phyloP scores from a whole-genome alignment of 2,797 vertebrate species.

The Crypturellus tataupa region DNA sequence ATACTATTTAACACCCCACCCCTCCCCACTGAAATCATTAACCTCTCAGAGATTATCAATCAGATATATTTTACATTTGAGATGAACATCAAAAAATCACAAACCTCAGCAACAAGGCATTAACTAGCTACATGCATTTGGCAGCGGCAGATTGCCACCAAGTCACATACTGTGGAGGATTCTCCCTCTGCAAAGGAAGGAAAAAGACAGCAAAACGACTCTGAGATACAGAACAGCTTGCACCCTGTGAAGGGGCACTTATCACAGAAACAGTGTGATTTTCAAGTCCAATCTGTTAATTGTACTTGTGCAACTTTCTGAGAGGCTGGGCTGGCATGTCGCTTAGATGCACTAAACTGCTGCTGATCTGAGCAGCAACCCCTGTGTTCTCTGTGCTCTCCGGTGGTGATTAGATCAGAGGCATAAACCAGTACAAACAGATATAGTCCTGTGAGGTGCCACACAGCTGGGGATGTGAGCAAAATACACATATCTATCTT shows the following conservation, averaged over 20 bases:
- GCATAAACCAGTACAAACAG: constrained; percentile 29
- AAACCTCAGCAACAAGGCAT: constrained; percentile 51
- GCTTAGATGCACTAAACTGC: constrained; percentile 3
- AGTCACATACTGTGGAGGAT: constrained; percentile 40
- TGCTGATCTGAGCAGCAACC: constrained; percentile 25
- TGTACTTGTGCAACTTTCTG: constrained; percentile 21
- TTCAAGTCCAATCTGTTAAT: constrained; percentile 63
- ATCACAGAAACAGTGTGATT: constrained; percentile 53
- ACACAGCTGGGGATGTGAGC: neutral
- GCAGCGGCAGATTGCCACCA: constrained; percentile 27
- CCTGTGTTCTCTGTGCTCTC: neutral
- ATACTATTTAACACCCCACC: neutral
- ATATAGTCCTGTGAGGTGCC: constrained; percentile 38
- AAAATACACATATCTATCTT: neutral
- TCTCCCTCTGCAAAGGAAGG: constrained; percentile 23
- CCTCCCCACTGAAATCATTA: constrained; percentile 60
- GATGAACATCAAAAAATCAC: constrained; percentile 69
- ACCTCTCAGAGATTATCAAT: constrained; percentile 64
- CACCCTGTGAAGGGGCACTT: constrained; percentile 34
- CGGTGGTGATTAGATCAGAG: neutral
- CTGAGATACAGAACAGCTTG: constrained; percentile 46
- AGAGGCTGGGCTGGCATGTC: neutral
- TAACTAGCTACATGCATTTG: constrained; percentile 56
- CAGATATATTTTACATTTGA: constrained; percentile 73
- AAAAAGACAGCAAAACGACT: constrained; percentile 14